Evolutionary conservation across 2,888 invertebrate species (phyloP).

Genomic region (Himalopsyche anomala): DNA sequence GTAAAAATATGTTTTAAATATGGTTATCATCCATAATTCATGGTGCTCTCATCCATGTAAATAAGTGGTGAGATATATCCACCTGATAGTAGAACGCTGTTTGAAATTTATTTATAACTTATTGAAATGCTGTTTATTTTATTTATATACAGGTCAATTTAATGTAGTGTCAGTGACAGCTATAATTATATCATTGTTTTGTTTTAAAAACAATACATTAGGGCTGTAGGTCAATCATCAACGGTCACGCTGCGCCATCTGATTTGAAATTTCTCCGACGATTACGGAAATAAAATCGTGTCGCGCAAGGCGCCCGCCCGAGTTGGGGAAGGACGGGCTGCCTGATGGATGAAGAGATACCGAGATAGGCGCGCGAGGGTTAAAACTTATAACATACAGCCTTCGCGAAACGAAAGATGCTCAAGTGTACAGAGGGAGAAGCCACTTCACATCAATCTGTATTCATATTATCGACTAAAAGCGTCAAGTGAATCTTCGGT

Average conservation of each 20-base stretch:
- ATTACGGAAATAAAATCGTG: neutral
- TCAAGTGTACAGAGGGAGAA: neutral
- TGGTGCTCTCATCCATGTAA: no score
- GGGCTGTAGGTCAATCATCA: neutral
- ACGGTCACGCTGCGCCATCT: neutral
- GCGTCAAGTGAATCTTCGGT: neutral
- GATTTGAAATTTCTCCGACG: neutral
- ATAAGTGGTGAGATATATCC: no score
- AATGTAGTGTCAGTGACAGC: no score
- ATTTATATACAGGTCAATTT: no score
- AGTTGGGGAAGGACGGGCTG: neutral
- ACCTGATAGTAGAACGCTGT: no score
- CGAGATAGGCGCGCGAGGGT: constrained; percentile 3
- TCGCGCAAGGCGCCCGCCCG: neutral
- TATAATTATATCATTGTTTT: no score
- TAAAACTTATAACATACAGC: neutral
- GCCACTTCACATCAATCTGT: neutral
- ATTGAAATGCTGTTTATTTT: no score
- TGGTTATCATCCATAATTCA: no score
- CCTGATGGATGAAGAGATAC: constrained; percentile 27
- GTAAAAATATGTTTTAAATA: no score
- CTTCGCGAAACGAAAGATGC: neutral
- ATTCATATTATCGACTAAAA: neutral
- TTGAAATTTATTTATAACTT: no score
- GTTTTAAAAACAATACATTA: no score